These are phyloP conservation scores for Sebastes taczanowskii DNA, from an alignment of 2,797 vertebrate species.

Conservation along the genomic window DNA sequence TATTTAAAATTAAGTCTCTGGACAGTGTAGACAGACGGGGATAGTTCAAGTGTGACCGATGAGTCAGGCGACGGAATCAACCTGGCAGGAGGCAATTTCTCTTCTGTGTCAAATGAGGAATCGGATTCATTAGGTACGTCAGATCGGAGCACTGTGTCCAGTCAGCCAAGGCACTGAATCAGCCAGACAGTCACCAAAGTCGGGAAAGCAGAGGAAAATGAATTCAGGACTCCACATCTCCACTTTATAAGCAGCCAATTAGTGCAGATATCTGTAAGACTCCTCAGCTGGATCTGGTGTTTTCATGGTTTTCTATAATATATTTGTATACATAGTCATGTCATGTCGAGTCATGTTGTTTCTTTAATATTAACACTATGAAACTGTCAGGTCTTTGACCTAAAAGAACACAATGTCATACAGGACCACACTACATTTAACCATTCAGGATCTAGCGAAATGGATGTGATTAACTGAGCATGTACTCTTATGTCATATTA, in stretches of 20 bases:
- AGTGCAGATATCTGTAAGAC: not conserved
- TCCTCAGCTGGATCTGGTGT: not conserved
- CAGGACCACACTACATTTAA: not conserved
- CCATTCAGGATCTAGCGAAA: not conserved
- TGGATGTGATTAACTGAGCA: not conserved
- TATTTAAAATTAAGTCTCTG: conserved; percentile 4
- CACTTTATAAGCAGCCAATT: conserved; percentile 5
- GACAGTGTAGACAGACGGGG: not conserved
- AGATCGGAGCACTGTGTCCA: conserved; percentile 1
- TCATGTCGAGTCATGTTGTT: not conserved
- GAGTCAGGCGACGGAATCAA: conserved; percentile 11
- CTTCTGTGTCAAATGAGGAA: conserved; percentile 24
- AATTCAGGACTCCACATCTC: not conserved
- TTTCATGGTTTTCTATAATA: not conserved
- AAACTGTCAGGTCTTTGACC: not conserved
- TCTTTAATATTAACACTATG: not conserved
- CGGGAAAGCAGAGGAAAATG: conserved; percentile 9
- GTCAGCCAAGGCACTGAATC: conserved; percentile 11
- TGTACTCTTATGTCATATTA: not conserved
- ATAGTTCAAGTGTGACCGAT: conserved; percentile 16
- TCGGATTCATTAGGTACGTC: conserved; percentile 47
- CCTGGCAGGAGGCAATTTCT: conserved; percentile 34
- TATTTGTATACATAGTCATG: not conserved
- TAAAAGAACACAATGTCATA: not conserved
- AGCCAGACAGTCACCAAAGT: conserved; percentile 18